Conservation (phyloP, 2,797 vertebrate genomes). For the Danio choprae region DNA sequence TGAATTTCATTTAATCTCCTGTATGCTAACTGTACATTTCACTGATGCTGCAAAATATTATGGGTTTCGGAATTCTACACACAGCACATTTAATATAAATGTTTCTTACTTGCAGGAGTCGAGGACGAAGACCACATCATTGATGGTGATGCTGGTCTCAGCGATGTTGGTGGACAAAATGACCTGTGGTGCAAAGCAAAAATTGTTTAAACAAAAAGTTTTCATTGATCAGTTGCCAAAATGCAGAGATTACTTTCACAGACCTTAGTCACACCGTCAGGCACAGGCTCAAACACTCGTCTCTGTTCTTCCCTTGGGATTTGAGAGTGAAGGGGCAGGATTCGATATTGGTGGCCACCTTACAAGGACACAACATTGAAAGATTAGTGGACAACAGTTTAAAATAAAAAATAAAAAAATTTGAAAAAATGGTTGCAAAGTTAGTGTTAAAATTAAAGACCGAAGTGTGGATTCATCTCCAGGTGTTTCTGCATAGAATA, state of each 20-base stretch:
- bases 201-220: not conserved
- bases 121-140: slow-evolving; percentile 94
- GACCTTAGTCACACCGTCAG: slow-evolving; percentile 87
- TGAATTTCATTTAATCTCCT: too few species aligned
- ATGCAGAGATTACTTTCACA: not conserved
- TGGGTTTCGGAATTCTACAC: too few species aligned
- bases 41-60: too few species aligned
- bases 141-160: slow-evolving; percentile 97
- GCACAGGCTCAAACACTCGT: slow-evolving; percentile 89
- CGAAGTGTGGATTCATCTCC: slow-evolving; percentile 91
- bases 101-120: slow-evolving; percentile 96
- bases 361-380: slow-evolving; percentile 40
- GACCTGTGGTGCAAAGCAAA: slow-evolving; percentile 75
- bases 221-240: not conserved
- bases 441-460: slow-evolving; percentile 70
- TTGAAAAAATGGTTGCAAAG: not conserved
- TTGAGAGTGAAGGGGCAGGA: slow-evolving; percentile 94
- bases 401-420: not conserved
- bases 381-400: not conserved
- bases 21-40: too few species aligned
- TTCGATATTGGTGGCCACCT: slow-evolving; percentile 85
- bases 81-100: not conserved
- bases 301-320: slow-evolving; percentile 95
- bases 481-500: slow-evolving; percentile 95
- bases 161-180: slow-evolving; percentile 97